Conservation (phyloP, 64 coral and sea anemone species). For the Porites australiensis region DNA sequence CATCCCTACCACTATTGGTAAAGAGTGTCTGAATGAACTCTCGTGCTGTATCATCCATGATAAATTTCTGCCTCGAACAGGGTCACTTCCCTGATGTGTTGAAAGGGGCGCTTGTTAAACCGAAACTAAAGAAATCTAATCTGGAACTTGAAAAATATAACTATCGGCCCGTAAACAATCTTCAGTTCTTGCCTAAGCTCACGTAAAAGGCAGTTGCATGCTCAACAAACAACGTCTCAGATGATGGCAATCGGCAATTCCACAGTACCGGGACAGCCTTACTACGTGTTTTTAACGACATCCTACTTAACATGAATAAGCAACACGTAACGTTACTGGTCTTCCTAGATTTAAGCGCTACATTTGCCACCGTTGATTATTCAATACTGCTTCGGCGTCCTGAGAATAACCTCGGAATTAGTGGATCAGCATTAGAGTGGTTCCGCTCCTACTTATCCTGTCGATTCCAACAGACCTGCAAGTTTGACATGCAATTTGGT, state of each 20-base stretch:
- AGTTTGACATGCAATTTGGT: neutral
- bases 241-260: neutral
- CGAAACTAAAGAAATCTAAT: too few species aligned
- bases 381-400: neutral
- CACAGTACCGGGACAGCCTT: neutral
- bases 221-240: neutral
- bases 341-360: neutral
- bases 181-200: too few species aligned
- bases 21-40: conserved; percentile 37
- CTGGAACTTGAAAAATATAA: too few species aligned
- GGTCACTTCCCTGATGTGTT: neutral
- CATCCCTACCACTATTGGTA: conserved; percentile 44
- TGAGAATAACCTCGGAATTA: neutral
- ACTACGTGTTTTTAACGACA: neutral
- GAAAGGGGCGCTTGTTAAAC: neutral
- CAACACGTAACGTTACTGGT: neutral
- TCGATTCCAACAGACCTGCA: neutral
- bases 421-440: neutral
- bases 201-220: too few species aligned
- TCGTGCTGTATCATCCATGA: conserved; percentile 39
- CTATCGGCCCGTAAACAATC: too few species aligned
- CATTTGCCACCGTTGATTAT: neutral
- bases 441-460: neutral
- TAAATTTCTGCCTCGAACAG: neutral
- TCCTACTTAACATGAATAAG: neutral